Evolutionary conservation across 2,797 vertebrate genomes (phyloP), one percentile per base, ranked within the genome.

Genomic region (Sebastiscus tertius): DNA sequence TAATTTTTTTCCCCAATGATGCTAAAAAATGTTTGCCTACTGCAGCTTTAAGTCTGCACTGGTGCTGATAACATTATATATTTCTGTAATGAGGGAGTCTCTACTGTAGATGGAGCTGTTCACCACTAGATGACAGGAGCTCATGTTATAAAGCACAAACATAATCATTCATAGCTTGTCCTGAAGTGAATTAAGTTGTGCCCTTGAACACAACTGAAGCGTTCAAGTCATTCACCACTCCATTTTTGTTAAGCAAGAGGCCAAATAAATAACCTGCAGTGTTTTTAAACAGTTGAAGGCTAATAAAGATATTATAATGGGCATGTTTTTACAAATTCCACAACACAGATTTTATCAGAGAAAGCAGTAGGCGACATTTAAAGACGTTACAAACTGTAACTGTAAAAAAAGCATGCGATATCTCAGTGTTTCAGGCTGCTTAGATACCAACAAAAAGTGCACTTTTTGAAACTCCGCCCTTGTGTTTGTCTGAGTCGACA

Each of bases 391-490:
- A 2, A 8, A 4, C 1, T 24, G 27, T 2, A 3, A 3, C 39
- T 42, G 39, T 42, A 1, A n/a, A 2, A n/a, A 0, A 20, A 18
- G 13, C 5, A 34, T 18, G 11, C 5, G 16, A 14, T 49, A 61
- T 79, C 24, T 31, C 14, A 1, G 49, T 2, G 10, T n/a, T 12
- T 9, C 77, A 49, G 22, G 1, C 34, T 49, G 56, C 2, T 12
- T 26, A 33, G 31, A 70, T 10, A 62, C 39, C 39, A 77, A 72
- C 46, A n/a, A 52, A 52, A 16, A 55, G 7, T 33, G 1, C 39
- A 6, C 3, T 12, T 18, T 1, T 3, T 39, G 5, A 86, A 85
- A 84, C 93, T 88, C 92, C 93, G 86, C 93, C 93, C 89, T 59
- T 5, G 4, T 8, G 11, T 5, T 3, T 8, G 11, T 4, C 22